A percentile compares a stretch with the other conserved stretches of the same genome.
Conservation (phyloP, 2,113 vertebrate genomes). For the Chunga burmeisteri region DNA sequence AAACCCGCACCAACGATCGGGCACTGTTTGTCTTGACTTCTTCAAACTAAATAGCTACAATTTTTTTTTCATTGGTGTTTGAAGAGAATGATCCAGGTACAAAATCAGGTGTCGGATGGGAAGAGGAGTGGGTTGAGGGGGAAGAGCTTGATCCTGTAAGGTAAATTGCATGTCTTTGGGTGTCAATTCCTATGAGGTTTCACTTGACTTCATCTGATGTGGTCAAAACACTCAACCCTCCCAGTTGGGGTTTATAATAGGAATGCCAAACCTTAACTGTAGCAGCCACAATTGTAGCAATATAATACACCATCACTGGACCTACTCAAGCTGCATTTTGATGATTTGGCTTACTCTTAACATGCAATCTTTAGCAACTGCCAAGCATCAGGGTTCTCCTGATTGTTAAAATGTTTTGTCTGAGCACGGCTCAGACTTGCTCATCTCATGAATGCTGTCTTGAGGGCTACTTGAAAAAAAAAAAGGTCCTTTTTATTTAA, state of each 20-base stretch:
- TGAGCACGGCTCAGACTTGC: conserved; percentile 15
- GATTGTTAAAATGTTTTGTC: conserved; percentile 17
- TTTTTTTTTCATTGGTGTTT: background rate
- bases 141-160: background rate
- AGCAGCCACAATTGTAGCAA: background rate
- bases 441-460: background rate
- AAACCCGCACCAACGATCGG: background rate
- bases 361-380: background rate
- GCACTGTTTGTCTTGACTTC: background rate
- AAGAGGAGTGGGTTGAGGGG: background rate
- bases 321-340: conserved; percentile 33
- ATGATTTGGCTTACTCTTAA: conserved; percentile 9
- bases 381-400: conserved; percentile 20
- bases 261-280: conserved; percentile 31
- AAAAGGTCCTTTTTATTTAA: background rate
- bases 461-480: conserved; percentile 42
- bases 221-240: conserved; percentile 24
- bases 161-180: background rate
- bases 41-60: background rate
- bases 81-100: background rate
- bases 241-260: conserved; percentile 21
- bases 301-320: conserved; percentile 4
- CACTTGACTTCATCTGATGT: conserved; percentile 30
- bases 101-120: background rate
- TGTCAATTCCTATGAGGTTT: conserved; percentile 20